Conservation (phyloP, 2,113 vertebrate species). For the Synodontis membranacea region DNA sequence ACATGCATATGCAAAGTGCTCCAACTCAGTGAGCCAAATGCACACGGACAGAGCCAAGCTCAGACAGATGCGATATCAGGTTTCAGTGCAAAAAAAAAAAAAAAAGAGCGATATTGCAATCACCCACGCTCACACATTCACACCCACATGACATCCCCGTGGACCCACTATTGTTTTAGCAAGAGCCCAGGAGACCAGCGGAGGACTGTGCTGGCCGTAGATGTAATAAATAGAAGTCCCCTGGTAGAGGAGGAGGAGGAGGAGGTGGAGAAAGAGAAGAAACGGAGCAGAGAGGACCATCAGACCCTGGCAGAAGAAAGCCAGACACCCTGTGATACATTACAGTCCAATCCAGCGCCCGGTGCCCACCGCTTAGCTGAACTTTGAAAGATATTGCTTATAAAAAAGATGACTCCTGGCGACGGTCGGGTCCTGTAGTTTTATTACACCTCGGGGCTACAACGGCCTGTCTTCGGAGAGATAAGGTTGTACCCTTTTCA, state of each 20-base stretch:
- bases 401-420: constrained; percentile 87
- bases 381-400: constrained; percentile 89
- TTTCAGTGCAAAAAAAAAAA: constrained; percentile 27
- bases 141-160: constrained; percentile 34
- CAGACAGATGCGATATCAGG: constrained; percentile 23
- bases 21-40: constrained; percentile 20
- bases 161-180: constrained; percentile 35
- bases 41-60: constrained; percentile 12
- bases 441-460: constrained; percentile 93
- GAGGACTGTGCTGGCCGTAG: constrained; percentile 3
- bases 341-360: constrained; percentile 65
- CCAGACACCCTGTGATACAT: constrained; percentile 70
- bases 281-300: constrained; percentile 8
- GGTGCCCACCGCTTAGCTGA: constrained; percentile 82
- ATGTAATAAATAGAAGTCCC: constrained; percentile 51
- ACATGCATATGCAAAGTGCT: constrained; percentile 26
- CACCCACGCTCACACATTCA: constrained; percentile 39
- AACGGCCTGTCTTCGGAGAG: constrained; percentile 86
- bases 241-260: constrained; percentile 16
- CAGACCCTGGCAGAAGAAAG: constrained; percentile 34
- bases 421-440: constrained; percentile 86
- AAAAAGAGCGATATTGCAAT: constrained; percentile 32
- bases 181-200: constrained; percentile 21
- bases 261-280: not conserved
- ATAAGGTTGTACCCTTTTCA: constrained; percentile 95